Base-by-base conservation (phyloP, 2,888 invertebrate genomes). In the Agonopterix arenella region DNA sequence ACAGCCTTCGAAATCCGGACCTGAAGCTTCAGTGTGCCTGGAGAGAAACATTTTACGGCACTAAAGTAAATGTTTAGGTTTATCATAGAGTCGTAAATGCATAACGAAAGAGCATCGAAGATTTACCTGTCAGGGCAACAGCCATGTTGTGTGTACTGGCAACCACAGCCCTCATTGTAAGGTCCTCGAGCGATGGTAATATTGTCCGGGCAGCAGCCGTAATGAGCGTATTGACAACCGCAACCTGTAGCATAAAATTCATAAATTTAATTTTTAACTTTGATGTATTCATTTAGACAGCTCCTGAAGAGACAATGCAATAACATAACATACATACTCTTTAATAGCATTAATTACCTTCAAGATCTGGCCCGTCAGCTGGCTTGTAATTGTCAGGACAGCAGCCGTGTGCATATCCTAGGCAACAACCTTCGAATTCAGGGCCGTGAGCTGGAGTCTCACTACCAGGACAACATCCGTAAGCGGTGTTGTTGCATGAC, bases 381-480 rank as follows among this genome's bases (percentile, higher is more conserved):
- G 94, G 90, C 44, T 93, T 91, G 62, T 94, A 92, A 69, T 97
- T 95, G 70, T 98, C 98, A 0, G 95, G 95, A 65, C 98, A 98
- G 79, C 98, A 98, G n/a, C 97, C 96, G 71, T 90, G 94, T 3
- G 90, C 82, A 2, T 92, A 88, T 28, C 90, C 90, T 46, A 96
- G 78, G 64, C 96, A 97, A 70, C 96, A 97, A 0, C 97, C 98
- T 76, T 96, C 95, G 44, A 90, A 84, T 60, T 92, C 92, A 0
- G 93, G 92, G 2, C 98, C 98, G 66, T 96, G 96, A 1, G 98
- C 96, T 0, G 96, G 93, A 0, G 96, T 96, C 61, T 91, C 80
- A 2, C 92, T 92, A 71, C 98, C 98, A 1, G 92, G 91, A 68
- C 98, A 98, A 73, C 98, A 98, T 4, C 98, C 98, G 73, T 92